Conservation (phyloP, 2,113 vertebrate species). For the Stegostoma tigrinum region DNA sequence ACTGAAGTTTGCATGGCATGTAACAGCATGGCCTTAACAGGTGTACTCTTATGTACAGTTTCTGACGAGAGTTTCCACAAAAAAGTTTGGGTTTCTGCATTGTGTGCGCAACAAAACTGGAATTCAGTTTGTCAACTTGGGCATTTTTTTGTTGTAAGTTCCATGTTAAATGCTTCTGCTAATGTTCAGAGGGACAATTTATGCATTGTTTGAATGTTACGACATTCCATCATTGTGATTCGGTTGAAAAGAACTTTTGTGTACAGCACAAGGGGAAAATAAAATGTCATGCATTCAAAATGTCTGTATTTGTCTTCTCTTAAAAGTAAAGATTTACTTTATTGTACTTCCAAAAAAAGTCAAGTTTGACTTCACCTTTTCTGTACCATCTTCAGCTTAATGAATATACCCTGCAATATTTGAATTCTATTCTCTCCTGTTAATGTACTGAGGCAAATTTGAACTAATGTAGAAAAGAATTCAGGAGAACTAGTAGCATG, state of each 20-base stretch:
- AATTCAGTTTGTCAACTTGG: conserved; percentile 26
- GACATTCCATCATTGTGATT: conserved; percentile 62
- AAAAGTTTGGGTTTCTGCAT: conserved; percentile 2
- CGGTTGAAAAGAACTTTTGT: conserved; percentile 44
- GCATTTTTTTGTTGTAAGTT: conserved; percentile 4
- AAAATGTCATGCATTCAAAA: conserved; percentile 17
- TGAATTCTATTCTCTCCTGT: not conserved
- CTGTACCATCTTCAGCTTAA: not conserved
- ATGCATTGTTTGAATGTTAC: conserved; percentile 30
- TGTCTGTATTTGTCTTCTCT: not conserved
- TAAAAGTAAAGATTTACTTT: not conserved
- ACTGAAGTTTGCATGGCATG: conserved; percentile 45
- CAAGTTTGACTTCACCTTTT: not conserved
- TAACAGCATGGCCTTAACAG: conserved; percentile 65
- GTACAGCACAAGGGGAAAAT: conserved; percentile 48
- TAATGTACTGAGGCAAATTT: not conserved
- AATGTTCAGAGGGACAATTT: not conserved
- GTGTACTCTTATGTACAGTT: conserved; percentile 41
- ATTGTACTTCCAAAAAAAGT: not conserved
- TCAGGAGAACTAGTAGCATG: not conserved
- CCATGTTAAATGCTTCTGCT: conserved; percentile 28
- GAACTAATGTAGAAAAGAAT: no score
- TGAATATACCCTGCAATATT: not conserved
- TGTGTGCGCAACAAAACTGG: conserved; percentile 9
- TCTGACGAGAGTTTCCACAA: not conserved